Conservation (phyloP, 1,140 invertebrate species). For the Eumeta japonica region DNA sequence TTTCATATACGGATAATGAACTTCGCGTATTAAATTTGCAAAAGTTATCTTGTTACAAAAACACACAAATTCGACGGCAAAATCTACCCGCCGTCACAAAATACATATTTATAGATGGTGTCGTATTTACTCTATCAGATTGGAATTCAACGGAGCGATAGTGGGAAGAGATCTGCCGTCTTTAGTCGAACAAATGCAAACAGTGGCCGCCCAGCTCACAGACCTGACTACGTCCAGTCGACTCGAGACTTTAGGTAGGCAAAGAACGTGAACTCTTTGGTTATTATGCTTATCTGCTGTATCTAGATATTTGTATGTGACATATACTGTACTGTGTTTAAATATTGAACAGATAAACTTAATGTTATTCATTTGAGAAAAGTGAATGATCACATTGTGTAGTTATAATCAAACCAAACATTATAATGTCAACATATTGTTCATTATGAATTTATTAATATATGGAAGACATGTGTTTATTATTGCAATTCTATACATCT, state of each 20-base stretch:
- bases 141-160: slow-evolving; percentile 64
- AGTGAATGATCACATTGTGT: neutral
- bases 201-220: slow-evolving; percentile 68
- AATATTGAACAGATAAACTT: neutral
- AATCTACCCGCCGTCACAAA: too few species aligned
- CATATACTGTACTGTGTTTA: neutral
- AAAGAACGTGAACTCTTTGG: neutral
- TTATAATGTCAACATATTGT: too few species aligned
- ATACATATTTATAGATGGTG: neutral
- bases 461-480: too few species aligned
- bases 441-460: too few species aligned
- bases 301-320: neutral
- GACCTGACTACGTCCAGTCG: slow-evolving; percentile 65
- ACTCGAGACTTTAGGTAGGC: slow-evolving; percentile 62
- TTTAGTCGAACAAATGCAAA: slow-evolving; percentile 72
- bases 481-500: too few species aligned
- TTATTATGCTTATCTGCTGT: neutral
- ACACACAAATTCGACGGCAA: too few species aligned
- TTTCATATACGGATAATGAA: too few species aligned
- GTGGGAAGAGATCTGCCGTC: slow-evolving; percentile 70
- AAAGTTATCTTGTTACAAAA: too few species aligned
- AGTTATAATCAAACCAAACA: too few species aligned
- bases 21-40: too few species aligned
- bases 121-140: slow-evolving; percentile 22
- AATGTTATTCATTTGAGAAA: neutral